Evolutionary conservation across 1,140 invertebrate genomes (phyloP), one percentile per base, ranked within the genome.

Genomic region (Drosophila parvula): DNA sequence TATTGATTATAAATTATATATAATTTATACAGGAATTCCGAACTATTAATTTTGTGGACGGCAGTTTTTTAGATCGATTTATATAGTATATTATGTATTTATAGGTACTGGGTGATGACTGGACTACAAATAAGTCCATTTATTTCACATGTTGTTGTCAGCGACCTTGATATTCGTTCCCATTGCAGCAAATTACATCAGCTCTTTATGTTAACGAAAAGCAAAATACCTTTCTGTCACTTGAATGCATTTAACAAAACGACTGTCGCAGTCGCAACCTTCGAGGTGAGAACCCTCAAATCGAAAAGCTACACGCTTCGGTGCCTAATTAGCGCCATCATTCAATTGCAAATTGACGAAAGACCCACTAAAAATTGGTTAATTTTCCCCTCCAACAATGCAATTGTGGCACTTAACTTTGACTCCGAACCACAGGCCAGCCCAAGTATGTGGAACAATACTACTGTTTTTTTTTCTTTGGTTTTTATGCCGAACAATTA

Each of bases 351-450:
- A 69, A 82, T 88, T 79, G 79, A 79, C 70, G 76, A 65, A 77
- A 75, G 60, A 77, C 55, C 47, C 50, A 51, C 67, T 65, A 67
- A 85, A 79, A 82, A 88, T 86, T 88, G 79, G 70, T 74, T 58
- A 69, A 88, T 86, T 84, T 84, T 55, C 14, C n/a, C n/a, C 65
- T n/a, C 10, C 9, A 50, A 50, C 70, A 78, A 68, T 51, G 68
- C 75, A 83, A 78, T 79, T 77, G 64, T 59, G 73, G 85, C 85
- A 89, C 84, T 89, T 89, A 84, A 90, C 84, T 89, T 89, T 89
- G 84, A 81, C 58, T 78, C 70, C 51, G 51, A 78, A 84, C 74
- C 78, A 89, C 85, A 60, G 67, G 69, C 64, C 73, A 71, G 65
- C 34, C 67, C 56, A 43, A 41, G 76, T 57, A 73, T 77, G 64